A percentile compares a stretch with the other conserved stretches of the same genome.
Conservation (phyloP, 2,113 vertebrate genomes). For the Oncorhynchus gorbuscha region DNA sequence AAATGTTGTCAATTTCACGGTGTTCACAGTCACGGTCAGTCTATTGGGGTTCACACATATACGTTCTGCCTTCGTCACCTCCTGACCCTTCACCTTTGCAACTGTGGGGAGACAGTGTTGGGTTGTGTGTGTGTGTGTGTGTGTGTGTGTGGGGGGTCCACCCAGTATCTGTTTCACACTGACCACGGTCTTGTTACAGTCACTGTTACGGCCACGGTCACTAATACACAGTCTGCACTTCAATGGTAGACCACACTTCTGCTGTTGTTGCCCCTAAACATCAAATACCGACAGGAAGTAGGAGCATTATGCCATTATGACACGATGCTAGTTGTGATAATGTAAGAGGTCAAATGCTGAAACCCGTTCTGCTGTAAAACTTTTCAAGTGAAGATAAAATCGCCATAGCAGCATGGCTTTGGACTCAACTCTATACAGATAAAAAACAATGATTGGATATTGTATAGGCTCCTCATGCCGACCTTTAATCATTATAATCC, state of each 20-base stretch:
- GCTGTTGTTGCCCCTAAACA: too few species aligned
- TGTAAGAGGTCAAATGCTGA: too few species aligned
- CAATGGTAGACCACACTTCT: too few species aligned
- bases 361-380: too few species aligned
- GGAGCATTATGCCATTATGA: not conserved
- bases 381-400: too few species aligned
- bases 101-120: not conserved
- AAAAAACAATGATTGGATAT: too few species aligned
- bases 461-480: conserved; percentile 45
- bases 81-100: not conserved
- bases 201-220: not conserved
- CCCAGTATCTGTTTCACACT: not conserved
- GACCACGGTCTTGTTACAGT: not conserved
- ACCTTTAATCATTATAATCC: conserved; percentile 57
- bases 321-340: conserved; percentile 13
- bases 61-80: too few species aligned
- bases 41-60: not conserved
- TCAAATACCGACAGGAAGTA: too few species aligned
- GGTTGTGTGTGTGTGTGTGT: not conserved
- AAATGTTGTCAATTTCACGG: conserved; percentile 4
- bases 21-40: conserved; percentile 9
- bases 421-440: too few species aligned
- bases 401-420: too few species aligned
- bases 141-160: not conserved
- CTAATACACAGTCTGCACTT: not conserved